These are phyloP conservation scores for Peucedramus taeniatus DNA, from an alignment of 2,113 vertebrate genomes.

Conservation along the genomic window DNA sequence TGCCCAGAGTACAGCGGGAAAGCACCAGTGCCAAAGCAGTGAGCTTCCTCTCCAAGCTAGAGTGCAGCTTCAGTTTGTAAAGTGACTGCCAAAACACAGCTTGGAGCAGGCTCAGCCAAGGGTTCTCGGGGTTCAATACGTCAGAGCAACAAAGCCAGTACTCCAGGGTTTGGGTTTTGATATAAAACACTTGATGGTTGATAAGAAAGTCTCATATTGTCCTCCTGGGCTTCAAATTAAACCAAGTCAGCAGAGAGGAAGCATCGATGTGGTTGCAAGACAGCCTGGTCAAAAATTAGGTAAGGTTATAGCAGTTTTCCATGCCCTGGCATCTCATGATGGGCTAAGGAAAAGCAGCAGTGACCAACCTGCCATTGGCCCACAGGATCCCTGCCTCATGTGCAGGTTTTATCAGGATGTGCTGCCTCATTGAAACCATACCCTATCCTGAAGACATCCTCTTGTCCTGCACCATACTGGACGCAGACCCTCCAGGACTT, in stretches of 20 bases:
- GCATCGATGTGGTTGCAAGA: rapidly evolving
- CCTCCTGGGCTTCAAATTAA: neutral
- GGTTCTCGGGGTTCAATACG: neutral
- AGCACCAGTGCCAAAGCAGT: neutral
- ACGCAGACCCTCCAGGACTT: neutral
- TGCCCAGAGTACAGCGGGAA: neutral
- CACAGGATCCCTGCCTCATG: too few relatives aligned
- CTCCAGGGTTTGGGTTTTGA: neutral
- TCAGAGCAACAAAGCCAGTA: neutral
- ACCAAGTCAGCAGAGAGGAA: neutral
- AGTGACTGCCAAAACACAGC: neutral
- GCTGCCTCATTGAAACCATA: neutral
- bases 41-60: neutral
- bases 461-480: neutral
- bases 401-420: neutral
- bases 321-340: neutral
- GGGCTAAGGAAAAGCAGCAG: neutral
- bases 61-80: neutral
- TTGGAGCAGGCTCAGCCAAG: neutral
- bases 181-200: neutral
- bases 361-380: neutral
- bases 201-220: neutral
- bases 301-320: neutral
- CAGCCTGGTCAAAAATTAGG: neutral
- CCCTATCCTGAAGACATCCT: neutral